These are phyloP conservation scores for Ischnura elegans DNA, from an alignment of 2,888 invertebrate species.

Conservation along the genomic window DNA sequence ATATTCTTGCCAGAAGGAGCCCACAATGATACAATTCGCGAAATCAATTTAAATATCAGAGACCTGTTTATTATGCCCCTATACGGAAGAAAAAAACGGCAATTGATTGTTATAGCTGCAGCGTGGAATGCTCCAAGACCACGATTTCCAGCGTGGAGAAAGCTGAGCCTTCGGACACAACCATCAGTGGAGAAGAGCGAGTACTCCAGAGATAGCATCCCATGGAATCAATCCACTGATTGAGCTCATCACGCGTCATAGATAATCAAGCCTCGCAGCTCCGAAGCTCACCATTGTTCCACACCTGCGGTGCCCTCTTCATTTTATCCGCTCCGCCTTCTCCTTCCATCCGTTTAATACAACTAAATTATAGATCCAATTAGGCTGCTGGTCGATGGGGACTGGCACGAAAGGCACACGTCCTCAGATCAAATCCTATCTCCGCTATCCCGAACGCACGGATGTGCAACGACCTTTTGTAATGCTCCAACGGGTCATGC, in stretches of 20 bases:
- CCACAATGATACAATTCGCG: too few relatives aligned
- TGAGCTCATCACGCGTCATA: conserved; percentile 22
- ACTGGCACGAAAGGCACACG: background rate
- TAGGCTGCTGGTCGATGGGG: background rate
- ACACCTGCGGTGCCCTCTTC: background rate
- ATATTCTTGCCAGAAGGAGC: too few relatives aligned
- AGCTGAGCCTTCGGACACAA: background rate
- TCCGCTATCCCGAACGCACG: background rate
- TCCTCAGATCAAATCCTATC: background rate
- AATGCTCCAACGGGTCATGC: background rate
- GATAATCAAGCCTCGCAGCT: background rate
- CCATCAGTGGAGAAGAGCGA: background rate
- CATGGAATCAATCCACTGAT: background rate
- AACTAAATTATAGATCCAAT: conserved; percentile 11
- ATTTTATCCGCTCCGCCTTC: background rate
- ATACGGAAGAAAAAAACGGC: background rate
- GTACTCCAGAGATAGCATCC: background rate
- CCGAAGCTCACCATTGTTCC: background rate
- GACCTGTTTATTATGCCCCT: too few relatives aligned
- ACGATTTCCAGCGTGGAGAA: background rate
- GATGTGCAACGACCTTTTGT: background rate
- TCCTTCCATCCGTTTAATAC: background rate
- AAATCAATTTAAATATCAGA: too few relatives aligned
- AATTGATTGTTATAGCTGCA: too few relatives aligned
- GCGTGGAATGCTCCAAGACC: background rate